These are phyloP conservation scores for Cheirogaleus medius DNA, from an alignment of 2,113 vertebrate genomes.

Conservation along the genomic window DNA sequence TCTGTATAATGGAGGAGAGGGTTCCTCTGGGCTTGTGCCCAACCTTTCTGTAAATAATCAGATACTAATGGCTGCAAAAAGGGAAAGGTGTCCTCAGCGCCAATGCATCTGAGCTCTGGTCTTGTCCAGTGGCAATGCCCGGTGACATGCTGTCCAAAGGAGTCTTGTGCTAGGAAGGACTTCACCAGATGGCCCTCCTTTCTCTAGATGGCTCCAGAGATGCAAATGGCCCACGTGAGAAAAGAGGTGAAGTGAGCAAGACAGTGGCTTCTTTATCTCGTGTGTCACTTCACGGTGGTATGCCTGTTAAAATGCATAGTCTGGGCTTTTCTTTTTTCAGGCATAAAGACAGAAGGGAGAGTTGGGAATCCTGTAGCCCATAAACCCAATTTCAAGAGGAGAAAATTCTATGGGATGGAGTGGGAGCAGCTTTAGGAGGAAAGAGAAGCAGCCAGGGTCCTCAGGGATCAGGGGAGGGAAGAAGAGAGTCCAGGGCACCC, in stretches of 20 bases:
- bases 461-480: neutral
- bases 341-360: neutral
- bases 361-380: neutral
- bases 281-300: rapidly evolving
- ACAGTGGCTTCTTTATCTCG: neutral
- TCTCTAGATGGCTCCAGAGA: neutral
- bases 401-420: neutral
- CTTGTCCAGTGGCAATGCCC: rapidly evolving
- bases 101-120: neutral
- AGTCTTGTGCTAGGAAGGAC: neutral
- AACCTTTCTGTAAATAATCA: neutral
- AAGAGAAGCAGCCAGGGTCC: neutral
- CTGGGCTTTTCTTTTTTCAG: neutral
- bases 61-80: neutral
- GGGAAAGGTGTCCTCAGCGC: neutral
- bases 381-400: neutral
- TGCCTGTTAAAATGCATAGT: neutral
- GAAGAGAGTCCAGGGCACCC: neutral
- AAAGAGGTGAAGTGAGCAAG: neutral
- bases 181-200: neutral
- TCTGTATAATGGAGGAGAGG: neutral
- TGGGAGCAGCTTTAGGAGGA: neutral
- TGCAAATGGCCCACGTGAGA: neutral
- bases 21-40: neutral
- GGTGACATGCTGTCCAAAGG: neutral